Evolutionary conservation across 2,113 vertebrate species (phyloP), one percentile per base, ranked within the genome.

Genomic region (Grus americana): DNA sequence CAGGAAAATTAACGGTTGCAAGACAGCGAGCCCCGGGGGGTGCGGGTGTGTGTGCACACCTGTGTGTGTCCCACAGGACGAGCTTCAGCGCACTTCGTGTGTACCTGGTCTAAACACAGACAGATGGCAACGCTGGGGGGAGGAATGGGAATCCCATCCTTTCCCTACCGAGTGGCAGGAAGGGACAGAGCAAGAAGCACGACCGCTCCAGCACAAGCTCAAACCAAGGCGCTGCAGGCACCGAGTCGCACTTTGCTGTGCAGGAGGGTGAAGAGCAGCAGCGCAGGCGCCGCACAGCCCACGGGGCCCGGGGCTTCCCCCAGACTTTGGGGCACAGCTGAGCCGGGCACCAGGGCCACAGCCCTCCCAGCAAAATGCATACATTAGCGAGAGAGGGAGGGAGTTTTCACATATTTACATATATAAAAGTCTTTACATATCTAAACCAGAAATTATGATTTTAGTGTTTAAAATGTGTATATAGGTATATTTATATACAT

Each of bases 301-400:
- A 4, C 0, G 2, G 47, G 17, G 15, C 5, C 19, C 4, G 44
- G 29, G 9, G 23, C 4, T 12, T 29, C 13, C 12, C 54, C 54
- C 22, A 32, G 20, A 70, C 10, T 58, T 54, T 3, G 40, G 40
- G 40, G 74, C 74, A 29, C 66, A 58, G 74, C 70, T 62, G 57
- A 44, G 73, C 49, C 68, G 12, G 38, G 49, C 44, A 42, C 42
- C 50, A 23, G 54, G n/a, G 50, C 17, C 79, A 50, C 30, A 58
- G 80, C 67, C 27, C 73, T 8, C 27, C 55, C 78, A n/a, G 58
- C 29, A 58, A 83, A 62, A 44, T 1, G 12, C 13, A 9, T 5
- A 2, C 2, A 4, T 74, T 29, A 29, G 20, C 15, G 10, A 42
- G 7, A 11, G 0, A 24, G 42, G 8, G 13, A 30, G 34, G 47